Evolutionary conservation across 2,113 vertebrate species (phyloP).

Genomic region (Stegastes partitus): DNA sequence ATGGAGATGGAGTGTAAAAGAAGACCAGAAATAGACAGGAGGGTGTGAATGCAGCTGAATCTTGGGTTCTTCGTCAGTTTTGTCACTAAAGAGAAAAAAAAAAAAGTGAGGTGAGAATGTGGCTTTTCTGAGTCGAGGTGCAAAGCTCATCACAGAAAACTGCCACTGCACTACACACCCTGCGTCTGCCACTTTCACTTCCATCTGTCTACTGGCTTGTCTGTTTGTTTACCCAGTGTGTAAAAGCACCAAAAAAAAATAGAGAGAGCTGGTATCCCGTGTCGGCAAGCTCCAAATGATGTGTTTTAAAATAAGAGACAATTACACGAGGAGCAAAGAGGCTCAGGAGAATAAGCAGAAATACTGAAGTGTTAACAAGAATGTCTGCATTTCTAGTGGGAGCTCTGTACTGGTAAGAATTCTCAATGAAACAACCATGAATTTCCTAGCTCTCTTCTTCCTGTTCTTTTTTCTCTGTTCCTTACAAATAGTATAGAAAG

Average conservation of each 20-base stretch:
- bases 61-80: background rate
- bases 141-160: constrained; percentile 35
- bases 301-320: background rate
- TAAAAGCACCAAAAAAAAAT: background rate
- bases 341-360: background rate
- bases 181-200: background rate
- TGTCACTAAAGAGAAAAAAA: background rate
- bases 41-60: constrained; percentile 14
- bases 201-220: background rate
- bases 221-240: background rate
- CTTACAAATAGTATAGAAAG: constrained; percentile 19
- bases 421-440: background rate
- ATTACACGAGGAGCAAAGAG: background rate
- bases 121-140: constrained; percentile 20
- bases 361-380: no score
- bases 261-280: background rate
- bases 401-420: background rate
- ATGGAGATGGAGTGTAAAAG: constrained; percentile 14
- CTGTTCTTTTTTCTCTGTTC: background rate
- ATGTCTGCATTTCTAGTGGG: background rate
- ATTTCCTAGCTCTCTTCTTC: background rate
- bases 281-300: background rate
- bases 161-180: background rate
- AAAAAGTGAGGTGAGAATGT: constrained; percentile 26
- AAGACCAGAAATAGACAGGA: constrained; percentile 20